These are phyloP conservation scores for Xestia ashworthii DNA, from an alignment of 2,888 invertebrate species.

Conservation along the genomic window DNA sequence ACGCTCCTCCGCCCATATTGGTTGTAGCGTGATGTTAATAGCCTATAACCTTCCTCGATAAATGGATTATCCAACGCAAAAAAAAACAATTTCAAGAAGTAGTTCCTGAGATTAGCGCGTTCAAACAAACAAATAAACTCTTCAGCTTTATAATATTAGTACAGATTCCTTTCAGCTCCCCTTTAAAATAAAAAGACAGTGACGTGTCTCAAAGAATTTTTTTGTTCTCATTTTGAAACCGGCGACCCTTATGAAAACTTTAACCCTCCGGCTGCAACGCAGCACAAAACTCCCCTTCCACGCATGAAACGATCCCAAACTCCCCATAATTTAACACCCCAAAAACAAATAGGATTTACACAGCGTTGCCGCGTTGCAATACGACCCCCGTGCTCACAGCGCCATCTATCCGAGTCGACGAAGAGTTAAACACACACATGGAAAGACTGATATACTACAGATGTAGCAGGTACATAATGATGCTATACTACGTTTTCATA, in stretches of 20 bases:
- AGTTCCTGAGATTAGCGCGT: no score
- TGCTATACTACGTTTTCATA: constrained; percentile 75
- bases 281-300: constrained; percentile 41
- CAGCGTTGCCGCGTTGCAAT: constrained; percentile 54
- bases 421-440: constrained; percentile 25
- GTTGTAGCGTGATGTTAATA: no score
- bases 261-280: constrained; percentile 44
- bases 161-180: neutral
- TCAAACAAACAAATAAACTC: no score
- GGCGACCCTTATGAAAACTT: constrained; percentile 37
- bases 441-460: constrained; percentile 27
- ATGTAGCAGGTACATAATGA: constrained; percentile 43
- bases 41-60: no score
- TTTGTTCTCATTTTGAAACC: constrained; percentile 26
- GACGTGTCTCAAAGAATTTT: neutral
- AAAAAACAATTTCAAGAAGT: no score
- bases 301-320: constrained; percentile 40
- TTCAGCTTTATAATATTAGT: no score
- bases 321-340: constrained; percentile 46
- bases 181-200: neutral
- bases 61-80: no score
- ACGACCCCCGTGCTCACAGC: constrained; percentile 35
- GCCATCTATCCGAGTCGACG: constrained; percentile 50
- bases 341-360: constrained; percentile 52
- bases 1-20: no score